Conservation (phyloP, 2,888 invertebrate genomes). For the Microplitis manilae region DNA sequence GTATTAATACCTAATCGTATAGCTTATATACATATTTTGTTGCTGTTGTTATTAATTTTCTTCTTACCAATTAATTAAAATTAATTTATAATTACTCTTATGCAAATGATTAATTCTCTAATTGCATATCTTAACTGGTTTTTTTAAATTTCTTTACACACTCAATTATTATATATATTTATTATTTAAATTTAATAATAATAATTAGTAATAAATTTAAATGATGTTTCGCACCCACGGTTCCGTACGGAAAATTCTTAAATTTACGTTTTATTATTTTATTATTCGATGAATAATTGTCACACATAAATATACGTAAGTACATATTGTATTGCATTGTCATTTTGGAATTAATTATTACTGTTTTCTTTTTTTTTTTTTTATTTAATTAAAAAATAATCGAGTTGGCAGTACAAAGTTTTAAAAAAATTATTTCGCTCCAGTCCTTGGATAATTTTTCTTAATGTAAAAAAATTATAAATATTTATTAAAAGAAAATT, state of each 20-base stretch:
- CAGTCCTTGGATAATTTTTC: background rate
- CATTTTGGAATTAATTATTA: slow-evolving; percentile 67
- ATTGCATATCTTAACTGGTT: slow-evolving; percentile 14
- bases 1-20: slow-evolving; percentile 12
- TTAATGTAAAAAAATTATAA: background rate
- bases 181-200: slow-evolving; percentile 32
- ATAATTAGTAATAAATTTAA: slow-evolving; percentile 41
- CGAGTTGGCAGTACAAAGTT: slow-evolving; percentile 57
- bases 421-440: slow-evolving; percentile 26
- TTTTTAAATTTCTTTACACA: slow-evolving; percentile 33
- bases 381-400: slow-evolving; percentile 50
- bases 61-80: slow-evolving; percentile 28
- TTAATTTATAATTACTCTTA: slow-evolving; percentile 26
- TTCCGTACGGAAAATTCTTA: slow-evolving; percentile 17
- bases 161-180: background rate
- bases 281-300: slow-evolving; percentile 30
- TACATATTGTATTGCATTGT: slow-evolving; percentile 70
- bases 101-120: slow-evolving; percentile 36
- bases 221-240: slow-evolving; percentile 14
- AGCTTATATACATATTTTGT: slow-evolving; percentile 13
- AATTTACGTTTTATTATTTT: slow-evolving; percentile 21
- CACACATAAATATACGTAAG: slow-evolving; percentile 61
- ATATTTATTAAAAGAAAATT: background rate
- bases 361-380: slow-evolving; percentile 29
- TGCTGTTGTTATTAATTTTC: slow-evolving; percentile 38